Percentiles rank a stretch among this genome's conserved stretches.
Evolutionary conservation across 2,888 invertebrate species (phyloP).

Genomic region (Eupsilia transversa): DNA sequence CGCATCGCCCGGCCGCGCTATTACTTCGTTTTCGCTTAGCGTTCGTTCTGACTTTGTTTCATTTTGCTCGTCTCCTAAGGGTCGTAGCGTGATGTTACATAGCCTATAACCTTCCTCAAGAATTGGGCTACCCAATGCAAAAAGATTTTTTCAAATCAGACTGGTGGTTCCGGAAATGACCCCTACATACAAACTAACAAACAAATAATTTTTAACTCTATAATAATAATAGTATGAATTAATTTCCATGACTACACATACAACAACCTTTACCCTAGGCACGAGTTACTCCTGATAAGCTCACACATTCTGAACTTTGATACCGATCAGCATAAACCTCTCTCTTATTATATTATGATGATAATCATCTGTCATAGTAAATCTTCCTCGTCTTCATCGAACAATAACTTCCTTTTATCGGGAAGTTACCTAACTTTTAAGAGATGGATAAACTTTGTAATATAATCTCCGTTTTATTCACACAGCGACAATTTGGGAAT

Average conservation of each 20-base stretch:
- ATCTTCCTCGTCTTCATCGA: constrained; percentile 54
- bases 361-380: constrained; percentile 62
- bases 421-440: constrained; percentile 64
- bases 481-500: constrained; percentile 60
- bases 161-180: too few relatives aligned
- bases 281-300: constrained; percentile 24
- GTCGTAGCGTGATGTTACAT: too few relatives aligned
- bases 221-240: too few relatives aligned
- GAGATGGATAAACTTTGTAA: constrained; percentile 69
- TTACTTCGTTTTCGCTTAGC: too few relatives aligned
- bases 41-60: too few relatives aligned
- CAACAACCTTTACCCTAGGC: neutral
- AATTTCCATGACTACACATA: neutral
- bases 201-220: too few relatives aligned
- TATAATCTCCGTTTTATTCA: constrained; percentile 67
- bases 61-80: too few relatives aligned
- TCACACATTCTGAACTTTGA: constrained; percentile 27
- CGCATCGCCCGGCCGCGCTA: too few relatives aligned
- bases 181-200: too few relatives aligned
- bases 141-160: too few relatives aligned
- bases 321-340: constrained; percentile 44
- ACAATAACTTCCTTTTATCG: constrained; percentile 67
- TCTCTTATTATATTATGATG: constrained; percentile 49
- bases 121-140: too few relatives aligned
- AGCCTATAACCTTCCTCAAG: too few relatives aligned